Conservation (phyloP, 2,113 vertebrate genomes). For the Gulo gulo region DNA sequence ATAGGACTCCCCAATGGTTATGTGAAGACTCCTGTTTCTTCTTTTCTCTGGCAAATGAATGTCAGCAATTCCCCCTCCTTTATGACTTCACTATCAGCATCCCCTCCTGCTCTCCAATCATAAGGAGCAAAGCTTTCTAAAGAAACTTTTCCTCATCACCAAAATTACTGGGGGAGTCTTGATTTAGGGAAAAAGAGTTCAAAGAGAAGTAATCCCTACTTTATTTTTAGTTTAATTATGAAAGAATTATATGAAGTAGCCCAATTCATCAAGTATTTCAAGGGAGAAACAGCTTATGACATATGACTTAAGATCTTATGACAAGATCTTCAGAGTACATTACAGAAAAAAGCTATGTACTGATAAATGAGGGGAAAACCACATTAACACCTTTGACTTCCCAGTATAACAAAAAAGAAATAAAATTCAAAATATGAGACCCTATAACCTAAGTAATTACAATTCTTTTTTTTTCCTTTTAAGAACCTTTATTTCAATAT, state of each 20-base stretch:
- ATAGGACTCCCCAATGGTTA: not conserved
- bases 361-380: not conserved
- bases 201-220: not conserved
- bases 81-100: not conserved
- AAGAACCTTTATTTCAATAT: constrained; percentile 35
- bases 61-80: not conserved
- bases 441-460: not conserved
- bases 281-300: not conserved
- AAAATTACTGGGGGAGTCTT: not conserved
- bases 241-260: not conserved
- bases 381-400: not conserved
- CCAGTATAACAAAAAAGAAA: not conserved
- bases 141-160: not conserved
- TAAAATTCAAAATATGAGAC: constrained; percentile 20
- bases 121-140: not conserved
- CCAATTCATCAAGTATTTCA: not conserved
- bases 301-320: not conserved
- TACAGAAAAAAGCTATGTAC: constrained; percentile 2
- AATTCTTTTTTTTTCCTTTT: constrained; percentile 19
- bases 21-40: not conserved
- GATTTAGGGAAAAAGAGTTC: not conserved
- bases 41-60: not conserved
- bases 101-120: not conserved
- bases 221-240: constrained; percentile 38
- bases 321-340: not conserved